Evolutionary conservation across 1,140 invertebrate genomes (phyloP).

Genomic region (Rhagoletis zephyria): DNA sequence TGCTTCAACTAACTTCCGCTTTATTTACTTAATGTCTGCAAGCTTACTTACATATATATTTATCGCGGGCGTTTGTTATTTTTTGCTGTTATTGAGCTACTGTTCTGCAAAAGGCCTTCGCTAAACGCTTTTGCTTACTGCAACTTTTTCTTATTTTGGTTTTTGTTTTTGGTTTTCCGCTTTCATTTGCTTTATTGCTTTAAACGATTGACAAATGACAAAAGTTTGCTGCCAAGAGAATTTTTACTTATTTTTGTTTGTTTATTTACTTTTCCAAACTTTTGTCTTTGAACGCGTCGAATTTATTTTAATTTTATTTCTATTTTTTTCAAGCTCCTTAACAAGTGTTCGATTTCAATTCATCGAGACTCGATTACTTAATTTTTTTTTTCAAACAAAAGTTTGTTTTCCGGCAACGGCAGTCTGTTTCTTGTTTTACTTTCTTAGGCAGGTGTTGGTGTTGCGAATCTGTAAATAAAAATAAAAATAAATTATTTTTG

Average conservation of each 20-base stretch:
- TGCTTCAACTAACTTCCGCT: neutral
- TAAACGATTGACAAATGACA: constrained; percentile 17
- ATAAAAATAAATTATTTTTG: constrained; percentile 30
- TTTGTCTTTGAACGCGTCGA: neutral
- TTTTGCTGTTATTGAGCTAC: neutral
- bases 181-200: constrained; percentile 2
- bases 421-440: neutral
- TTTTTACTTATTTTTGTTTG: constrained; percentile 5
- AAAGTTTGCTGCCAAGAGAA: neutral
- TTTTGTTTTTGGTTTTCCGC: neutral
- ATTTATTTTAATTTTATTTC: neutral
- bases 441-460: neutral
- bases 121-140: constrained; percentile 1
- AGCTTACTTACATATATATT: too few species aligned
- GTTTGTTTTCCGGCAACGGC: constrained; percentile 1
- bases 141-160: neutral
- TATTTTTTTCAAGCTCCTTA: neutral
- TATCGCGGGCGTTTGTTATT: neutral
- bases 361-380: constrained; percentile 19
- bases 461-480: constrained; percentile 20
- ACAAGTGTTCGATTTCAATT: constrained; percentile 24
- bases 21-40: neutral
- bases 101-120: neutral
- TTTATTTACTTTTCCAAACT: constrained; percentile 20
- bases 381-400: neutral